phyloP scores from a whole-genome alignment of 2,113 vertebrate species.

The Otus sunia region DNA sequence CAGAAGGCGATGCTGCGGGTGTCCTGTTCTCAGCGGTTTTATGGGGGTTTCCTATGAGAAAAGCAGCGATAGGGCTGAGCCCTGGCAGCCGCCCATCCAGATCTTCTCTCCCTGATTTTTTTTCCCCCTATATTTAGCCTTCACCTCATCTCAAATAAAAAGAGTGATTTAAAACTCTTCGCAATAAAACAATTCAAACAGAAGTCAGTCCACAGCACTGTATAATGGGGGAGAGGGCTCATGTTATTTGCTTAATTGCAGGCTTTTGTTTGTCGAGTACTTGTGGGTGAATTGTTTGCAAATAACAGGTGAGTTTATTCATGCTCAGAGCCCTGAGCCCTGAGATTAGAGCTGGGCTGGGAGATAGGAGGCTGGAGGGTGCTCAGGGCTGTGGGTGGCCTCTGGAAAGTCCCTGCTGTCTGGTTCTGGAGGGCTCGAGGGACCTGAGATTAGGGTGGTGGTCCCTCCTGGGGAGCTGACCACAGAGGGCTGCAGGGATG shows the following conservation, averaged over 20 bases:
- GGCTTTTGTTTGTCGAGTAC: slow-evolving; percentile 42
- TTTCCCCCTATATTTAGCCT: not conserved
- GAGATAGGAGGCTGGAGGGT: not conserved
- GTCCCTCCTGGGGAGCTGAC: not conserved
- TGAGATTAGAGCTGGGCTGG: slow-evolving; percentile 27
- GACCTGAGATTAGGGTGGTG: fast-evolving
- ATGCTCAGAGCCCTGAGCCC: not conserved
- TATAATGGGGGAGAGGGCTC: not conserved
- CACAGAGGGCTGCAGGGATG: not conserved
- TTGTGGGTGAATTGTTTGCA: slow-evolving; percentile 46
- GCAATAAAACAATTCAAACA: slow-evolving; percentile 35
- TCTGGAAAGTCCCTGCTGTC: not conserved
- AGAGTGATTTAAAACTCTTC: slow-evolving; percentile 4
- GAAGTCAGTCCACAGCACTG: not conserved
- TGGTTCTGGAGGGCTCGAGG: not conserved
- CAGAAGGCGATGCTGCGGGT: not conserved
- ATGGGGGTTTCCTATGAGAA: slow-evolving; percentile 53
- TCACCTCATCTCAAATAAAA: slow-evolving; percentile 29
- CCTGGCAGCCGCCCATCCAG: not conserved
- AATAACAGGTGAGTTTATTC: slow-evolving; percentile 60
- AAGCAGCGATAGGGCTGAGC: not conserved
- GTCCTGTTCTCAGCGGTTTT: not conserved
- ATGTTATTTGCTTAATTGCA: slow-evolving; percentile 14
- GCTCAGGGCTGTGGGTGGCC: not conserved
- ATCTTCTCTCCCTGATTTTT: not conserved